Percentiles rank a stretch among this genome's conserved stretches.
Evolutionary conservation across 2,888 invertebrate genomes (phyloP).

Genomic region (Polyommatus iphigenia): DNA sequence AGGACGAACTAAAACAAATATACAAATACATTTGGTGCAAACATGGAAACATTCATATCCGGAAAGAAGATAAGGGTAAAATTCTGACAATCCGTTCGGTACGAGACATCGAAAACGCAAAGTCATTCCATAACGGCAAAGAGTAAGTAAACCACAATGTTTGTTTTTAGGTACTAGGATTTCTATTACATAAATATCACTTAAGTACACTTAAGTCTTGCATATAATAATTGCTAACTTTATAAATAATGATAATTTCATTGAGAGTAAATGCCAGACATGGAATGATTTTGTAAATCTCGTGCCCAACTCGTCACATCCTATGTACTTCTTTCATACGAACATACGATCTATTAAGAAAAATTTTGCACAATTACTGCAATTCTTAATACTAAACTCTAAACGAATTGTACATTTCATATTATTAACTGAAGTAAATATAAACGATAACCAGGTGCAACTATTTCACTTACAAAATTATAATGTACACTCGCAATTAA

Average conservation of each 20-base stretch:
- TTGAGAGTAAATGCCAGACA: neutral
- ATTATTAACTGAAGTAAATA: neutral
- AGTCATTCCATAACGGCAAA: neutral
- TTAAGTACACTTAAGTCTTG: no score
- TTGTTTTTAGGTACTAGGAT: no score
- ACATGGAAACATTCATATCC: constrained; percentile 6
- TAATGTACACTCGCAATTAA: neutral
- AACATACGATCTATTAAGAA: neutral
- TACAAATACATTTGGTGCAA: neutral
- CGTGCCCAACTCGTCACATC: neutral
- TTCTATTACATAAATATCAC: no score
- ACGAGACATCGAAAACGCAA: constrained; percentile 8
- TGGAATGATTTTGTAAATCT: neutral
- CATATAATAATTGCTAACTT: neutral
- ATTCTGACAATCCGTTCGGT: neutral
- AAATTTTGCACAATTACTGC: neutral
- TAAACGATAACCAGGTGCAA: neutral
- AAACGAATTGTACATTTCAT: neutral
- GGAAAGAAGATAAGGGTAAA: neutral
- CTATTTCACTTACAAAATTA: neutral
- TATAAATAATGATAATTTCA: neutral
- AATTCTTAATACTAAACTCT: neutral
- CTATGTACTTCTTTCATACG: neutral
- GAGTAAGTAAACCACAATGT: neutral
- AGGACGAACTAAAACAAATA: neutral